phyloP scores from a whole-genome alignment of 1,140 invertebrate genomes.

The Lepidurus arcticus region DNA sequence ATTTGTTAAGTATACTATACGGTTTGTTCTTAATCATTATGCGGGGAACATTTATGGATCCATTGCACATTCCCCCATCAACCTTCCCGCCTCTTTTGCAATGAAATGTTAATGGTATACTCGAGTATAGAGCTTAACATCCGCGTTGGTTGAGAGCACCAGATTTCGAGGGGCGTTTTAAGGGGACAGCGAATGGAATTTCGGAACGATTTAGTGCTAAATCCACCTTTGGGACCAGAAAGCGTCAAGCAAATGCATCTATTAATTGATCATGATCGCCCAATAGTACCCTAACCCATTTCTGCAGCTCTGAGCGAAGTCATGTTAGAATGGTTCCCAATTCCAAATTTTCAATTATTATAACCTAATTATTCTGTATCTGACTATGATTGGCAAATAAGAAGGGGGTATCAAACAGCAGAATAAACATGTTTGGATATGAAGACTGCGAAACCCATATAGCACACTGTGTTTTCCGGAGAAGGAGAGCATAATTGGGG shows the following conservation, averaged over 20 bases:
- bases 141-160: not conserved
- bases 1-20: not conserved
- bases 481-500: too few species aligned
- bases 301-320: too few species aligned
- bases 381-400: too few species aligned
- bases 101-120: constrained; percentile 1
- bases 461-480: too few species aligned
- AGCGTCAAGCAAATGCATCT: not conserved
- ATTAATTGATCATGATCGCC: not conserved
- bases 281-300: too few species aligned
- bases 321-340: too few species aligned
- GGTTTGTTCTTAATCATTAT: constrained; percentile 16
- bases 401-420: too few species aligned
- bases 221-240: not conserved
- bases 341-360: too few species aligned
- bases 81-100: not conserved
- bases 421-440: too few species aligned
- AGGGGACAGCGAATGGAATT: not conserved
- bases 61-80: not conserved
- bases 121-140: not conserved
- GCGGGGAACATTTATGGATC: not conserved
- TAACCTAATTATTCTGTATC: too few species aligned
- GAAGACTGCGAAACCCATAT: too few species aligned
- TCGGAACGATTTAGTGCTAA: not conserved
- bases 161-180: not conserved